Base-by-base conservation (phyloP, 1,140 invertebrate genomes). In the Batillaria attramentaria region DNA sequence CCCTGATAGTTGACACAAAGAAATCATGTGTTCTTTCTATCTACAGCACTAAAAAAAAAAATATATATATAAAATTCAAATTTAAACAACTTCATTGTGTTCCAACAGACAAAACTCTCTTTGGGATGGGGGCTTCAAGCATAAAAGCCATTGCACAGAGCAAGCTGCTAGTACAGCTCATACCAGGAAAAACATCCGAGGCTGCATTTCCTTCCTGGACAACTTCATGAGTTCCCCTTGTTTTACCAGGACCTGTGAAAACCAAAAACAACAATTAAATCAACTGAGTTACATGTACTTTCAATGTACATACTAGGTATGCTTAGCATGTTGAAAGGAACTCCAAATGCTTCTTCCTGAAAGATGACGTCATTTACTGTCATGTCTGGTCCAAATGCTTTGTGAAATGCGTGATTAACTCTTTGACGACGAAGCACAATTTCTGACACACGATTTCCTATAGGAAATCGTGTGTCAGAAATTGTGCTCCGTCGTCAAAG, bases 131-230 rank as follows among this genome's bases (percentile, higher is more conserved):
- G 18, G 18, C 18, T 2, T 54, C 10, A 62, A 28, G 10, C 10
- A 6, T 31, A 20, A 60, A 8, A 60, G 10, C 6, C 8, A n/a
- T 20, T 65, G 43, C 39, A 35, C 4, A 70, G 1, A 39, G n/a
- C n/a, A n/a, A n/a, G n/a, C n/a, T n/a, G n/a, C n/a, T n/a, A 37
- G 39, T 35, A 69, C 24, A 33, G 13, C 46, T 87, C 90, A 91
- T 91, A 95, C 94, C 92, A 95, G 88, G 88, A 95, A 94, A 89
- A 95, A 94, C 87, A 93, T 94, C 84, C 95, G 91, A 13, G 93
- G 93, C 84, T 95, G 95, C 91, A 91, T 92, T 86, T 92, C 94
- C 92, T 94, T 95, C 84, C 92, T 91, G 81, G 91, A 95, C 84
- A 94, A 91, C 92, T 94, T 95, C 90, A 89, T 92, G 76, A 94